phyloP scores from a whole-genome alignment of 2,888 invertebrate genomes.

The Stenchaetothrips biformis region DNA sequence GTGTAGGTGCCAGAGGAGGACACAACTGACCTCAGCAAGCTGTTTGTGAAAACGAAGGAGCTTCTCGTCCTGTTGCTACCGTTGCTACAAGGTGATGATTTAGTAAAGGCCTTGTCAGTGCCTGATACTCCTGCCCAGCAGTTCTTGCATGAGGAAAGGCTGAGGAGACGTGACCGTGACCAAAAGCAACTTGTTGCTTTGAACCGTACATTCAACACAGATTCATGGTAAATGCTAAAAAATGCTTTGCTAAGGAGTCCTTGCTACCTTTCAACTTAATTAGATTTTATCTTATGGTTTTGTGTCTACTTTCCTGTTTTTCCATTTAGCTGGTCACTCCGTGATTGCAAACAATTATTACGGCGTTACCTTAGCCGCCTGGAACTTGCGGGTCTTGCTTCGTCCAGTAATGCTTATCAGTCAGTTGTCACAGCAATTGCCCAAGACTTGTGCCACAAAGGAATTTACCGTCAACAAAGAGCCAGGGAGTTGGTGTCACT shows the following conservation, averaged over 20 bases:
- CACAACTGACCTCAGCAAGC: constrained; percentile 59
- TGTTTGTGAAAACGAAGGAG: constrained; percentile 70
- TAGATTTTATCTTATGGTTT: constrained; percentile 38
- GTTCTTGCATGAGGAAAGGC: constrained; percentile 42
- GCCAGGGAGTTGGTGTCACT: constrained; percentile 45
- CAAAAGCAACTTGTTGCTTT: constrained; percentile 10
- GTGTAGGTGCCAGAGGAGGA: constrained; percentile 54
- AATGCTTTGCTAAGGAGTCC: constrained; percentile 4
- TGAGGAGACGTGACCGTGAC: constrained; percentile 34
- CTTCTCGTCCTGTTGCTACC: constrained; percentile 67
- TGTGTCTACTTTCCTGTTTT: constrained; percentile 42
- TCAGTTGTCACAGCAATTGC: constrained; percentile 67
- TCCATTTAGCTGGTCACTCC: constrained; percentile 43
- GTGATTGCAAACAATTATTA: constrained; percentile 56
- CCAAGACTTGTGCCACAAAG: constrained; percentile 60
- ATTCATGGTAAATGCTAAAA: neutral
- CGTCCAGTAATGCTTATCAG: constrained; percentile 64
- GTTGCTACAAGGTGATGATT: constrained; percentile 51
- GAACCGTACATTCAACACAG: constrained; percentile 27
- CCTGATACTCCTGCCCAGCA: constrained; percentile 42
- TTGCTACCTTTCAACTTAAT: neutral
- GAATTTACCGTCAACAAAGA: constrained; percentile 56
- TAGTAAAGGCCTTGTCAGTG: constrained; percentile 43
- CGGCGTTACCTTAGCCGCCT: constrained; percentile 56
- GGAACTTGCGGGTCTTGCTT: constrained; percentile 62